Percentiles rank a stretch among this genome's conserved stretches.
phyloP scores from a whole-genome alignment of 2,888 invertebrate genomes.

The Tetragonisca angustula region DNA sequence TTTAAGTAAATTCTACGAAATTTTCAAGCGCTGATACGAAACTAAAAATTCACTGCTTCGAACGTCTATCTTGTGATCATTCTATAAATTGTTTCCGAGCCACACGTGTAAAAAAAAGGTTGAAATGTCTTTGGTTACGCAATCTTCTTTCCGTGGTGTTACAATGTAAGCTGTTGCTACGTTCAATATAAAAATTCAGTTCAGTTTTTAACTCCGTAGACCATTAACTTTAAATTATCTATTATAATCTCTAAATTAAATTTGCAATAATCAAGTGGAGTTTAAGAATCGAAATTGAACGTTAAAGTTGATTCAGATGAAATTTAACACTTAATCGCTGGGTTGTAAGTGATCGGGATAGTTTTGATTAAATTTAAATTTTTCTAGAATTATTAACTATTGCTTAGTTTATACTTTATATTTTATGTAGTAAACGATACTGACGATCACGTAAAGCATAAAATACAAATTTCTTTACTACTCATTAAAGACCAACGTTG shows the following conservation, averaged over 20 bases:
- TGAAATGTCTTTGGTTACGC: slow-evolving; percentile 38
- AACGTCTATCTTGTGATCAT: neutral
- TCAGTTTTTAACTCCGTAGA: neutral
- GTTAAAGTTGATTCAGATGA: too few species aligned
- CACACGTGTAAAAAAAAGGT: slow-evolving; percentile 27
- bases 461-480: too few species aligned
- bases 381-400: too few species aligned
- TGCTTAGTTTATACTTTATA: neutral
- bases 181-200: neutral
- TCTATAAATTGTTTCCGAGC: slow-evolving; percentile 39
- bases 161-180: slow-evolving; percentile 17
- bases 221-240: neutral
- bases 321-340: too few species aligned
- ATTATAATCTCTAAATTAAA: too few species aligned
- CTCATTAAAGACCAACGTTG: too few species aligned
- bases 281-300: too few species aligned
- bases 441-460: neutral
- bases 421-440: neutral
- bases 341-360: too few species aligned
- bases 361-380: too few species aligned
- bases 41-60: slow-evolving; percentile 1
- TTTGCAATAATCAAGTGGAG: too few species aligned
- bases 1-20: slow-evolving; percentile 33
- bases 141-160: slow-evolving; percentile 7
- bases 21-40: neutral